Evolutionary conservation across 2,888 invertebrate species (phyloP), one percentile per base, ranked within the genome.

Genomic region (Xiphydria camelus): DNA sequence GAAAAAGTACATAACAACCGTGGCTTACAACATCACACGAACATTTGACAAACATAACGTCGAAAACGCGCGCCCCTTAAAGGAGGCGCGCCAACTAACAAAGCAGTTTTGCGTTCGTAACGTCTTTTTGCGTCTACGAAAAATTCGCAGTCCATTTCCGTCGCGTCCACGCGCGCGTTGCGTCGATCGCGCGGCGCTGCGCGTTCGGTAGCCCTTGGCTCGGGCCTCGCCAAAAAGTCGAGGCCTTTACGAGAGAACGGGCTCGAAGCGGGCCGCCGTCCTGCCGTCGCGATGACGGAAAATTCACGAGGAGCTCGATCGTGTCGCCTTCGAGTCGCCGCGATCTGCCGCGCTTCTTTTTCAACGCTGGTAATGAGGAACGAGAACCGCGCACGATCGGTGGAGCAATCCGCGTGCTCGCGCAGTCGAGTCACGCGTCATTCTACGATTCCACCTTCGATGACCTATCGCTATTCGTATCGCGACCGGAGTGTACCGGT

Each of bases 1-100:
- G 12, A 29, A 29, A 31, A 40, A 40, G 19, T 29, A 20, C 21
- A 34, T 26, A 42, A 42, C 42, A 36, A 42, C 35, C 15, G 36
- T 37, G 35, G 42, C 35, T 42, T 10, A 42, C 41, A 41, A 22
- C 42, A 20, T 20, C 42, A 42, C 42, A 42, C 42, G 26, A 35
- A 42, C 36, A 18, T 15, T 12, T 6, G 23, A 15, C 25, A 41
- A 15, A 33, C 29, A 29, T 29, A 29, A 29, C 12, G 15, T 29
- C 15, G 15, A 12, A n/a, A n/a, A n/a, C n/a, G n/a, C n/a, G n/a
- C n/a, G n/a, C n/a, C n/a, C n/a, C n/a, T n/a, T n/a, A n/a, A n/a
- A n/a, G n/a, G n/a, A n/a, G n/a, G n/a, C n/a, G n/a, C n/a, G n/a
- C n/a, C n/a, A n/a, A n/a, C n/a, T n/a, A n/a, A n/a, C n/a, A n/a